phyloP scores from a whole-genome alignment of 2,113 vertebrate genomes.

The Recurvirostra avosetta region DNA sequence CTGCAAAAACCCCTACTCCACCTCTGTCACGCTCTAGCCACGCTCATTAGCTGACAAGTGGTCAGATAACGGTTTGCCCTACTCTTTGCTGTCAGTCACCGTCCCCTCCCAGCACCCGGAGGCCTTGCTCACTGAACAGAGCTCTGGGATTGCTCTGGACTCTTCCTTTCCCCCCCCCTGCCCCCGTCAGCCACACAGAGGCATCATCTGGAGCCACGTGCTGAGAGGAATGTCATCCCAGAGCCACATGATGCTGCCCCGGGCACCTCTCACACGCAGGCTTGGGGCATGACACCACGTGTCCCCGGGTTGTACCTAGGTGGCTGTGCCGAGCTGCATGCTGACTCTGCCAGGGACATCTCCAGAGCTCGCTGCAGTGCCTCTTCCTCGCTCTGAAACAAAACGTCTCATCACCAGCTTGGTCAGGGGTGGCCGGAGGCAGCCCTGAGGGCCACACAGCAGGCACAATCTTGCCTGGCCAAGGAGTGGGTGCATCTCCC shows the following conservation, averaged over 20 bases:
- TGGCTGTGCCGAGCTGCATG: slow-evolving; percentile 48
- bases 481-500: not conserved
- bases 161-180: not conserved
- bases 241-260: not conserved
- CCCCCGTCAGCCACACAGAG: not conserved
- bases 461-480: not conserved
- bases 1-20: not conserved
- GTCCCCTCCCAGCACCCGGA: not conserved
- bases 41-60: not conserved
- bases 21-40: not conserved
- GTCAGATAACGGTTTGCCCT: not conserved
- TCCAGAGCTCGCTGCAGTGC: slow-evolving; percentile 93
- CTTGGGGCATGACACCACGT: not conserved
- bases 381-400: slow-evolving; percentile 89
- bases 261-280: not conserved
- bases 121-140: not conserved
- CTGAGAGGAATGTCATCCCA: not conserved
- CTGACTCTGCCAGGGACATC: slow-evolving; percentile 89
- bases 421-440: not conserved
- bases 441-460: accelerated
- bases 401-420: not conserved
- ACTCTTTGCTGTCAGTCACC: not conserved
- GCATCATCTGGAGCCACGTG: not conserved
- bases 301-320: slow-evolving; percentile 67
- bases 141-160: not conserved